A percentile compares a stretch with the other conserved stretches of the same genome.
Conservation (phyloP, 2,113 vertebrate genomes). For the Calcarius ornatus region DNA sequence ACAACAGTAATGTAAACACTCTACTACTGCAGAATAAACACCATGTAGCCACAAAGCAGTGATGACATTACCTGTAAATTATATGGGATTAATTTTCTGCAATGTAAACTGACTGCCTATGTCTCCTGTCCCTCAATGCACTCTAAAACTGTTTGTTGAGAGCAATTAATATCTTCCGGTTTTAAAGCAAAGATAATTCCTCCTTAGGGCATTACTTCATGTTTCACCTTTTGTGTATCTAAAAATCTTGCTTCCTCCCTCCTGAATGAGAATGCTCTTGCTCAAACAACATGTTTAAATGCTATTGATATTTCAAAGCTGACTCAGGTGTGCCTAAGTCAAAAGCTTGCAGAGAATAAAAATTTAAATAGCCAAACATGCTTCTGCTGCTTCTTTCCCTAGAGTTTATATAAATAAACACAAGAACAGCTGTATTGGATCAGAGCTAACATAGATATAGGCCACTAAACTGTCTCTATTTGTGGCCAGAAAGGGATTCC, state of each 20-base stretch:
- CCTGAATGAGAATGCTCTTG: not conserved
- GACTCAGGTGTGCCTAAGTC: not conserved
- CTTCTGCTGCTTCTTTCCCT: not conserved
- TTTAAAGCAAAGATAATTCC: not conserved
- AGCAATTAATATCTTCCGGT: not conserved
- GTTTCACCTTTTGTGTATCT: not conserved
- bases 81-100: slow-evolving; percentile 1
- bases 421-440: not conserved
- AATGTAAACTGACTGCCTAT: not conserved
- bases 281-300: not conserved
- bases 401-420: not conserved
- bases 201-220: not conserved
- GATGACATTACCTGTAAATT: not conserved
- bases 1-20: slow-evolving; percentile 28
- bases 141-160: not conserved
- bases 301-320: not conserved
- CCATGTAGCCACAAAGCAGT: not conserved
- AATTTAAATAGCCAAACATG: not conserved
- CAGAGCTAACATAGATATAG: not conserved
- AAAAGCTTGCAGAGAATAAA: not conserved
- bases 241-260: not conserved
- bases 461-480: not conserved
- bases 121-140: not conserved
- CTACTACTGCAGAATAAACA: slow-evolving; percentile 13
- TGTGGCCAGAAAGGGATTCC: not conserved